Base-by-base conservation (phyloP, 2,888 invertebrate genomes). In the Empis stercorea region DNA sequence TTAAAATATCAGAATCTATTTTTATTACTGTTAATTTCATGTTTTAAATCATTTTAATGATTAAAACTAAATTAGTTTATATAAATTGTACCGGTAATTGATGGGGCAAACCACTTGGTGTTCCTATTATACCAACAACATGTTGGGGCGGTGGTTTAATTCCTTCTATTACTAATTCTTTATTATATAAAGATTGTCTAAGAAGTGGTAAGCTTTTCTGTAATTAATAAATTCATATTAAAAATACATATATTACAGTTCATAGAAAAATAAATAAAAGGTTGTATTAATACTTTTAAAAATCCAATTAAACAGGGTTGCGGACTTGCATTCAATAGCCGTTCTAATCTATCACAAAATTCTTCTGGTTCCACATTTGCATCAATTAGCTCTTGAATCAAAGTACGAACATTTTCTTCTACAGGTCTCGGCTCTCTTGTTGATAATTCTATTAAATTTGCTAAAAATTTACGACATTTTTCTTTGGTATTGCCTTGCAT, bases 251-350 rank as follows among this genome's bases (percentile, higher is more conserved):
- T n/a, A n/a, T n/a, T n/a, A n/a, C n/a, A n/a, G n/a, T n/a, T n/a
- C n/a, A n/a, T n/a, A n/a, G n/a, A n/a, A n/a, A 34, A 34, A n/a
- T 34, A 34, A 13, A 4, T 13, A 34, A 34, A n/a, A 34, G n/a
- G n/a, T n/a, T n/a, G n/a, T n/a, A 34, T 7, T 27, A 27, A 52
- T 62, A 89, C 89, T 76, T 92, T 94, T 44, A 99, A 75, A 72
- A 99, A 97, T 54, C 96, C 96, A 62, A 96, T 93, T 56, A 99
- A 81, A 73, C 96, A 95, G 59, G 97, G 97, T 70, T 97, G 97
- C 30, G 96, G 96, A 61, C 94, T 94, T 45, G 97, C 97, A 66
- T 95, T 94, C 48, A 97, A 78, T 61, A 96, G 80, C 66, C 83
- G 80, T 70, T 97, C 96, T 50, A 99, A 76, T 60, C 91, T 80